Base-by-base conservation (phyloP, 2,113 vertebrate genomes). In the Scatophagus argus region DNA sequence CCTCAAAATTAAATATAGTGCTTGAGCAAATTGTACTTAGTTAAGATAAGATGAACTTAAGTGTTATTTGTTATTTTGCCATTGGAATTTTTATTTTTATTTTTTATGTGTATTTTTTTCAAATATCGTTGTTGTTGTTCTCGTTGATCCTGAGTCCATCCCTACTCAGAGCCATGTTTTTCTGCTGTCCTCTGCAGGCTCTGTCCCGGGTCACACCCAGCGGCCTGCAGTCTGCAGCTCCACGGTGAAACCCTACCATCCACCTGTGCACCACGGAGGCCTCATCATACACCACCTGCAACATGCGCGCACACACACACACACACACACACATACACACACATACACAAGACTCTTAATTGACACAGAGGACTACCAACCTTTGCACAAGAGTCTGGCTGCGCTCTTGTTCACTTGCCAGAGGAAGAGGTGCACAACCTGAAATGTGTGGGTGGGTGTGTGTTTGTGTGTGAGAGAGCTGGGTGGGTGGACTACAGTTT, bases 151-250 rank as follows among this genome's bases (percentile, higher is more conserved):
- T n/a, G n/a, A n/a, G n/a, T n/a, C n/a, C n/a, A n/a, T n/a, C n/a
- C n/a, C n/a, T n/a, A n/a, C n/a, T n/a, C n/a, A n/a, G n/a, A n/a
- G n/a, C n/a, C n/a, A n/a, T n/a, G n/a, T 55, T 31, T 13, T 5
- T 6, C n/a, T 0, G 51, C 0, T 52, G 8, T 79, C 31, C 31
- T 21, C 59, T 27, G 89, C 95, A 99, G 97, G 97, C 97, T 93
- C 95, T 96, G 89, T 96, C 96, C 92, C 96, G 97, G 89, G 96
- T 97, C 94, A 95, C 96, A 87, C 94, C 97, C 93, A 95, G 97
- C 86, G 97, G 96, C 93, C 96, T 98, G 90, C 98, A 97, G 94
- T 96, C 98, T 87, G 96, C 95, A 78, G 97, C 97, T 85, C 97
- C 97, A 83, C 98, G 98, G 93, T 99, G 98, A 99, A 95, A 94